Evolutionary conservation across 2,888 invertebrate species (phyloP), one percentile per base, ranked within the genome.

Genomic region (Chrysolina haemoptera): DNA sequence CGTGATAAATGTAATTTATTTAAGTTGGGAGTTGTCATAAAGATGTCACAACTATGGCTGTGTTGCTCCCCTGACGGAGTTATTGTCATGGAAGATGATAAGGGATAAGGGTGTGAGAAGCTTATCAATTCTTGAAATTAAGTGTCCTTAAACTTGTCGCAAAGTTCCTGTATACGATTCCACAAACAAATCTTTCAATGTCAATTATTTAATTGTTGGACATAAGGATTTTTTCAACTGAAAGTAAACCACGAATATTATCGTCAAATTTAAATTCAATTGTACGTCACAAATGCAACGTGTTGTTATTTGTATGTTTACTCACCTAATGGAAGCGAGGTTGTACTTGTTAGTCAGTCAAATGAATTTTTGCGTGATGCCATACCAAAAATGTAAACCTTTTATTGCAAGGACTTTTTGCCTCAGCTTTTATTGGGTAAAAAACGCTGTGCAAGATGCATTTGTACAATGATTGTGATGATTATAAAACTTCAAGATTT

Each of bases 1-100:
- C 46, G 10, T 46, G 46, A 46, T 6, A 12, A 46, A n/a, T 46
- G 46, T 14, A 46, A 46, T 46, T 4, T 46, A 46, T 46, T 46
- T n/a, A n/a, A 46, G n/a, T 46, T 46, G 46, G 46, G 46, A 46
- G 46, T 46, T 46, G 46, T 46, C n/a, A 46, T 46, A n/a, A 46
- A 46, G 46, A 4, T 46, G n/a, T 46, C 46, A n/a, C 46, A 46
- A 46, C 46, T 14, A 6, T 46, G 46, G 46, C 46, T 46, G 12
- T n/a, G 46, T 46, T 46, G 46, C 14, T 46, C 46, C 46, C 46
- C 46, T 46, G 46, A n/a, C 14, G 46, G 46, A 14, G 46, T 46
- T 46, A 46, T 46, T 46, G 14, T n/a, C 14, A 46, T 46, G 1
- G 46, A 46, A 46, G 9, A 46, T 14, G 46, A 46, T 46, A 46